phyloP scores from a whole-genome alignment of 2,888 invertebrate genomes.

The Agelastica alni region DNA sequence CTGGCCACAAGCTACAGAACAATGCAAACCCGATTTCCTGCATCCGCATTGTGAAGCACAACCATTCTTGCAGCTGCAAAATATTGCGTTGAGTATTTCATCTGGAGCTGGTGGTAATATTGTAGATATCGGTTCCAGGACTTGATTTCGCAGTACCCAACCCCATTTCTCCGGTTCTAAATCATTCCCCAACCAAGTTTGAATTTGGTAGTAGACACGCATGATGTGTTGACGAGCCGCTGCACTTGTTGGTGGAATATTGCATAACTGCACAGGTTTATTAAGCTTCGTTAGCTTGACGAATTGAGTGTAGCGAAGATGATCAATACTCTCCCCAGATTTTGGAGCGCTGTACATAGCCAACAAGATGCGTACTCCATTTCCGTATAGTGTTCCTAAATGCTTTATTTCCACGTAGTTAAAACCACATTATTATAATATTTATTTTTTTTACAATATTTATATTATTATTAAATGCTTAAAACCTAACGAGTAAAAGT shows the following conservation, averaged over 20 bases:
- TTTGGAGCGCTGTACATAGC: neutral
- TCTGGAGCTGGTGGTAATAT: neutral
- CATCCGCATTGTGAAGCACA: neutral
- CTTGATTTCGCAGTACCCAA: neutral
- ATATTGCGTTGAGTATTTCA: neutral
- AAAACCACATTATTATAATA: too few species aligned
- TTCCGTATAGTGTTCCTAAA: too few species aligned
- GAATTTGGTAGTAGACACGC: too few species aligned
- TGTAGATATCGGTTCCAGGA: too few species aligned
- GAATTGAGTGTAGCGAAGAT: neutral
- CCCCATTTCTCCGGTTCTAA: neutral
- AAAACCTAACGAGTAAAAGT: too few species aligned
- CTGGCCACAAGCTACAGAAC: too few species aligned
- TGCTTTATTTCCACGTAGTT: too few species aligned
- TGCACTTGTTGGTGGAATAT: constrained; percentile 2
- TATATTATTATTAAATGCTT: too few species aligned
- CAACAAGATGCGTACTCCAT: too few species aligned
- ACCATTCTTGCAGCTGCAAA: neutral
- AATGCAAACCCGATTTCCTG: too few species aligned
- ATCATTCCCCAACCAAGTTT: neutral
- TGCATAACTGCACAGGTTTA: constrained; percentile 1
- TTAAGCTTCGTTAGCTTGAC: neutral
- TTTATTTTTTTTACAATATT: too few species aligned
- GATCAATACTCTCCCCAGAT: neutral
- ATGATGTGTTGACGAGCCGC: too few species aligned